phyloP scores from a whole-genome alignment of 2,113 vertebrate species.

The Chiloscyllium plagiosum region DNA sequence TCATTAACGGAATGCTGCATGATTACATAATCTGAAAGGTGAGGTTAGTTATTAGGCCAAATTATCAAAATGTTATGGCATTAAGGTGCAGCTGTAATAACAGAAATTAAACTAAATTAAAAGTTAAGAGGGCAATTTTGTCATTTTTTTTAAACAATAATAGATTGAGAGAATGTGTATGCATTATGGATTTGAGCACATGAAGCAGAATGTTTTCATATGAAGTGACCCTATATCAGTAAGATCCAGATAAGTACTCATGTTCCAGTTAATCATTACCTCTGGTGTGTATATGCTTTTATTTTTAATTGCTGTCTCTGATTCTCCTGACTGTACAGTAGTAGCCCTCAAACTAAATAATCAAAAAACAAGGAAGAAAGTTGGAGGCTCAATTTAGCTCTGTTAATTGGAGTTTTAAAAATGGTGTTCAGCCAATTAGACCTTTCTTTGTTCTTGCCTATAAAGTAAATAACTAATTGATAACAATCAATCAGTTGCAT shows the following conservation, averaged over 20 bases:
- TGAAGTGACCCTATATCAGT: slow-evolving; percentile 1
- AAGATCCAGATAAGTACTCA: slow-evolving; percentile 16
- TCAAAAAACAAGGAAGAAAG: background rate
- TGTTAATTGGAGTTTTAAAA: slow-evolving; percentile 35
- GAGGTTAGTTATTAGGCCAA: background rate
- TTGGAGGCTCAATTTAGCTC: slow-evolving; percentile 22
- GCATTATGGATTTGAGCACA: slow-evolving; percentile 4
- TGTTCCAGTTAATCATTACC: slow-evolving; percentile 22
- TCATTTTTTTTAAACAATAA: slow-evolving; percentile 9
- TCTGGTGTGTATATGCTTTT: slow-evolving; percentile 20
- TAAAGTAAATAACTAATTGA: slow-evolving; percentile 28
- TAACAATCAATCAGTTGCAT: slow-evolving; percentile 15
- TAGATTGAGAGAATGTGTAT: slow-evolving; percentile 9
- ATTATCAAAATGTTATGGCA: slow-evolving; percentile 32
- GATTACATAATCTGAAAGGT: slow-evolving; percentile 23
- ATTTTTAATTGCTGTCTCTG: slow-evolving; percentile 30
- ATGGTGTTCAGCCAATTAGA: slow-evolving; percentile 24
- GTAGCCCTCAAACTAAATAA: slow-evolving; percentile 9
- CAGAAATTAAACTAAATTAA: slow-evolving; percentile 32
- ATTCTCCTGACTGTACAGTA: slow-evolving; percentile 17
- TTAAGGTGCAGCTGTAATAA: slow-evolving; percentile 33
- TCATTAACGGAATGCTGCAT: background rate
- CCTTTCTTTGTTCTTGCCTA: slow-evolving; percentile 23
- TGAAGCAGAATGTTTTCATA: slow-evolving; percentile 15
- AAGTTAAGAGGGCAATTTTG: slow-evolving; percentile 31